Conservation (phyloP, 2,888 invertebrate genomes). For the Timandra comae region DNA sequence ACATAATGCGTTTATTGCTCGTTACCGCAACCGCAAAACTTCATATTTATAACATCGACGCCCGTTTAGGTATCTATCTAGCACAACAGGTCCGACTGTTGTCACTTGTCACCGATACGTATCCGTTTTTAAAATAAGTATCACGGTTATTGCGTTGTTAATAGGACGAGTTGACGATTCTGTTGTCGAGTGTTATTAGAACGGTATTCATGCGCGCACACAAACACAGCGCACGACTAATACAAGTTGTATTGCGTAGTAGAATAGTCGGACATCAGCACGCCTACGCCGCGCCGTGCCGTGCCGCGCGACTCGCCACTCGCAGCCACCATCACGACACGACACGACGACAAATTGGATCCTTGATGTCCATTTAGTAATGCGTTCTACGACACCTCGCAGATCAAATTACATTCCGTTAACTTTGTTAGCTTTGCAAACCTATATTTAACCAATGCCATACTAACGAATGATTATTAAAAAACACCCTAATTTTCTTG, state of each 20-base stretch:
- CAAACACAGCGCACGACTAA: slow-evolving; percentile 3
- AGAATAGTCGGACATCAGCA: slow-evolving; percentile 20
- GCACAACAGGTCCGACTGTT: slow-evolving; percentile 21
- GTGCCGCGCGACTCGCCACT: slow-evolving; percentile 6
- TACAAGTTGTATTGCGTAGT: slow-evolving; percentile 19
- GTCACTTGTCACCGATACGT: slow-evolving; percentile 11
- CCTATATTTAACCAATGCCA: too few relatives aligned
- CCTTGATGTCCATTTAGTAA: slow-evolving; percentile 32
- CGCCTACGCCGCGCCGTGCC: slow-evolving; percentile 19
- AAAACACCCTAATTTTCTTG: too few relatives aligned
- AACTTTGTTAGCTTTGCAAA: too few relatives aligned
- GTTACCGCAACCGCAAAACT: slow-evolving; percentile 26
- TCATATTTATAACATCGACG: too few relatives aligned
- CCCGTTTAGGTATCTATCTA: slow-evolving; percentile 9
- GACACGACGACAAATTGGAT: slow-evolving; percentile 40
- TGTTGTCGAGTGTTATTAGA: slow-evolving; percentile 9
- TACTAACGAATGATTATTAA: too few relatives aligned
- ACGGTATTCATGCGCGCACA: slow-evolving; percentile 15
- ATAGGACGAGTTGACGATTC: slow-evolving; percentile 12
- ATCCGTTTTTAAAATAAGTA: slow-evolving; percentile 11
- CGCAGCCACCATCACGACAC: slow-evolving; percentile 18
- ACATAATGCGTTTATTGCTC: slow-evolving; percentile 55
- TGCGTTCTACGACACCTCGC: slow-evolving; percentile 4
- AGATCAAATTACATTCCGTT: too few relatives aligned
- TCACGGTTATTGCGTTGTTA: slow-evolving; percentile 11